phyloP scores from a whole-genome alignment of 1,140 invertebrate genomes.

The Drosophila novamexicana region DNA sequence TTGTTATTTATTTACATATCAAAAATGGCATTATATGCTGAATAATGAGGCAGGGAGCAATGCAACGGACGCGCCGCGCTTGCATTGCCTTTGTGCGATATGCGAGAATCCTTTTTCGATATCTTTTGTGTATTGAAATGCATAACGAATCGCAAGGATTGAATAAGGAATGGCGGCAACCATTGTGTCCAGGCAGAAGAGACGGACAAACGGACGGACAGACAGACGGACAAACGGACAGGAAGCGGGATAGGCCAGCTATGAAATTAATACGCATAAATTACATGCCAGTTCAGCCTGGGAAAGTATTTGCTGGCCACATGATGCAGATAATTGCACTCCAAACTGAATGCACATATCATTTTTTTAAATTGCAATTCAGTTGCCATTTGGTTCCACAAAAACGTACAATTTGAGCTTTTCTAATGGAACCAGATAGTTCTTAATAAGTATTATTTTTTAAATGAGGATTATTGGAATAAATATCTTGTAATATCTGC shows the following conservation, averaged over 20 bases:
- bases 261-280: slow-evolving; percentile 82
- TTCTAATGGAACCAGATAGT: no score
- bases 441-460: no score
- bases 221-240: slow-evolving; percentile 31
- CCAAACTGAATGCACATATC: background rate
- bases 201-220: background rate
- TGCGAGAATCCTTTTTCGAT: slow-evolving; percentile 47
- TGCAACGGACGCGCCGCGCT: slow-evolving; percentile 50
- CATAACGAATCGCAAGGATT: slow-evolving; percentile 52
- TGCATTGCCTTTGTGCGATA: slow-evolving; percentile 63
- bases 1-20: slow-evolving; percentile 69
- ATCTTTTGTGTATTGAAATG: slow-evolving; percentile 68
- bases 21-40: slow-evolving; percentile 70
- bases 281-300: slow-evolving; percentile 66
- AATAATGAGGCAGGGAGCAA: slow-evolving; percentile 53
- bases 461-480: no score
- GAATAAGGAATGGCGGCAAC: background rate
- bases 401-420: no score
- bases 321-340: slow-evolving; percentile 29
- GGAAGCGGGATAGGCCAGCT: slow-evolving; percentile 74
- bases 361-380: no score
- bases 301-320: slow-evolving; percentile 41
- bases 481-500: no score
- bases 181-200: slow-evolving; percentile 4
- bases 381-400: no score